A percentile compares a stretch with the other conserved stretches of the same genome.
Conservation (phyloP, 2,797 vertebrate species). For the Phrynocephalus forsythii region DNA sequence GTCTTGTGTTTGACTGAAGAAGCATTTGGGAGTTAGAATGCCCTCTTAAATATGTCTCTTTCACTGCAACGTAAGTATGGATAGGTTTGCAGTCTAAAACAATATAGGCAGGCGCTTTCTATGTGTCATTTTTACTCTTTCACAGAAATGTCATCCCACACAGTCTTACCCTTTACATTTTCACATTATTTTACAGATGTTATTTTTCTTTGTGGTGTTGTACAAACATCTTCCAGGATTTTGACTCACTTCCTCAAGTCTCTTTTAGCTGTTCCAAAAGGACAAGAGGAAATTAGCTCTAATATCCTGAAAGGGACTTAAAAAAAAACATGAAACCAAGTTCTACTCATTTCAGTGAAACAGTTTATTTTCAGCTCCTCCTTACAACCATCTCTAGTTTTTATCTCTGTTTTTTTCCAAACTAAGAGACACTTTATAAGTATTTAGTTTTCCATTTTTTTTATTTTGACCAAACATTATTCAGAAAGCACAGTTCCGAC, state of each 20-base stretch:
- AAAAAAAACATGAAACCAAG: slow-evolving; percentile 28
- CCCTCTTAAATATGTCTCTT: background rate
- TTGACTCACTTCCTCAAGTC: slow-evolving; percentile 83
- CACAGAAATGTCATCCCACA: slow-evolving; percentile 47
- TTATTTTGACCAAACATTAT: background rate
- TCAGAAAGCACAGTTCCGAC: background rate
- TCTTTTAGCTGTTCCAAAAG: slow-evolving; percentile 75
- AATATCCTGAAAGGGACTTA: slow-evolving; percentile 58
- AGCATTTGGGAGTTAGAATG: slow-evolving; percentile 49
- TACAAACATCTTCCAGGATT: slow-evolving; percentile 77
- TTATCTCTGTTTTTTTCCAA: background rate
- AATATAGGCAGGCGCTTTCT: background rate
- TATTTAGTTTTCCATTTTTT: slow-evolving; percentile 26
- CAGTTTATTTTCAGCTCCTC: slow-evolving; percentile 37
- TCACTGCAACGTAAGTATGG: background rate
- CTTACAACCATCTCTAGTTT: background rate
- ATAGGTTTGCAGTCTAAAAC: slow-evolving; percentile 23
- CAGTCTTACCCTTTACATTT: slow-evolving; percentile 63
- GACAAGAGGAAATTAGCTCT: slow-evolving; percentile 75
- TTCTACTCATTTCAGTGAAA: slow-evolving; percentile 15
- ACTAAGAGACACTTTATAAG: background rate
- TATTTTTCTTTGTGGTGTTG: slow-evolving; percentile 72
- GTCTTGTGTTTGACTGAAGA: background rate
- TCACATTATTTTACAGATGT: slow-evolving; percentile 72
- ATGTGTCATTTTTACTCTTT: slow-evolving; percentile 30